phyloP scores from a whole-genome alignment of 2,888 invertebrate genomes.

The Frankliniella intonsa region DNA sequence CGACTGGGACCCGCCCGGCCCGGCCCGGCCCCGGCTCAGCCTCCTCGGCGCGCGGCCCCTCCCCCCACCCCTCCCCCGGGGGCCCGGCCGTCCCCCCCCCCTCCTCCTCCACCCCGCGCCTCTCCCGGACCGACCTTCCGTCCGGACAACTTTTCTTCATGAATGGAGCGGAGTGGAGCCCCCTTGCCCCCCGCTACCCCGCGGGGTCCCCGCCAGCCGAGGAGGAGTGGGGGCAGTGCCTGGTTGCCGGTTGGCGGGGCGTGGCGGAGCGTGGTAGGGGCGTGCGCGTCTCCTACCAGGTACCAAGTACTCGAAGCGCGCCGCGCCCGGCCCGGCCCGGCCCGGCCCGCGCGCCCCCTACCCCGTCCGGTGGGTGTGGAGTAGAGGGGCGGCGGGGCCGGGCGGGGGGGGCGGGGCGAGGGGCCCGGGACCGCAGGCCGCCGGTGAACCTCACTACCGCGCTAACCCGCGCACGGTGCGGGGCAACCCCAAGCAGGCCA shows the following conservation, averaged over 20 bases:
- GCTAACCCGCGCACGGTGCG: no score
- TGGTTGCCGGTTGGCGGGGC: neutral
- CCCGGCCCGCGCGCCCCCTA: no score
- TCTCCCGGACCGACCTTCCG: slow-evolving; percentile 3
- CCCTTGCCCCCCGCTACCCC: neutral
- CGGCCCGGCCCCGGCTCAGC: neutral
- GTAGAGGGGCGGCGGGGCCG: no score
- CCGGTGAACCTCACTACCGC: no score
- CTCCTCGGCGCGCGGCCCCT: neutral
- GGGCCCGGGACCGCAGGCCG: no score
- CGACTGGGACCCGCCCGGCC: neutral
- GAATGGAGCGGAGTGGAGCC: slow-evolving; percentile 42
- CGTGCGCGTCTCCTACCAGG: slow-evolving; percentile 39
- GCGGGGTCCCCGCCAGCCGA: slow-evolving; percentile 42
- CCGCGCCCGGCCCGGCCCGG: no score
- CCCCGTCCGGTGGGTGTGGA: no score
- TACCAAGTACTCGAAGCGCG: no score
- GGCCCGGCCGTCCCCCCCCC: neutral
- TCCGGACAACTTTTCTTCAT: slow-evolving; percentile 25
- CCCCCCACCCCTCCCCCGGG: neutral
- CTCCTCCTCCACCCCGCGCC: neutral
- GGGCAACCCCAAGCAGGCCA: no score
- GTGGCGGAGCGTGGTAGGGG: slow-evolving; percentile 40
- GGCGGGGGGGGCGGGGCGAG: no score
- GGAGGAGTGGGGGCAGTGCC: neutral